Evolutionary conservation across 2,113 vertebrate genomes (phyloP), one percentile per base, ranked within the genome.

Genomic region (Amazona guildingii): DNA sequence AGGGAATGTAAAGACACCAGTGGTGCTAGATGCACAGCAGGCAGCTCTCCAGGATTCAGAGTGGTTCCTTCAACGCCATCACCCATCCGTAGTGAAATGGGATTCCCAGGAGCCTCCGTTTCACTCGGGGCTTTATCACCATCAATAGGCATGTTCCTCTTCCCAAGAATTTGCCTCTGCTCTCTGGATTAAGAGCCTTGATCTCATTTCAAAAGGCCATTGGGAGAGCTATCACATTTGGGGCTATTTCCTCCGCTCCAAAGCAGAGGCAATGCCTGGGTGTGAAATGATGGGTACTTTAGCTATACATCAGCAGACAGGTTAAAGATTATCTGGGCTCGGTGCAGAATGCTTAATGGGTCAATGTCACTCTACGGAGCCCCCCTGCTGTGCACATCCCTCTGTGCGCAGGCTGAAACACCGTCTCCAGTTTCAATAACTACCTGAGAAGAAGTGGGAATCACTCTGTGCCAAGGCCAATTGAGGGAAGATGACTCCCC

Each of bases 181-280:
- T 90, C 25, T 72, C 39, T 13, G 61, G 61, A 35, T 69, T 74
- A 11, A 93, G 57, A 89, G 62, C 87, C 85, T 72, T 0, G 55
- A 91, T 93, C 92, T 73, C 83, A 73, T 92, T 96, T 94, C 92
- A 84, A 96, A 95, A 91, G 80, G 57, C 69, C 64, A 52, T 48
- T 81, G 69, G 79, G 79, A 69, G 51, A 92, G 52, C 88, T 93
- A 80, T 66, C 88, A 66, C n/a, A 29, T 59, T 54, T 27, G 69
- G 77, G 69, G 77, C 52, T 41, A 52, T 96, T 94, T 93, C 76
- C 72, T 39, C 12, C 5, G 9, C 39, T 76, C 64, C 86, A 92
- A 86, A 93, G 73, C 37, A 51, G 31, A 80, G 68, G 81, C 78
- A 52, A 68, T 51, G 73, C 64, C 25, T 9, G 80, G 69, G 90